phyloP scores from a whole-genome alignment of 2,888 invertebrate genomes.

The Drosophila nigricruria region DNA sequence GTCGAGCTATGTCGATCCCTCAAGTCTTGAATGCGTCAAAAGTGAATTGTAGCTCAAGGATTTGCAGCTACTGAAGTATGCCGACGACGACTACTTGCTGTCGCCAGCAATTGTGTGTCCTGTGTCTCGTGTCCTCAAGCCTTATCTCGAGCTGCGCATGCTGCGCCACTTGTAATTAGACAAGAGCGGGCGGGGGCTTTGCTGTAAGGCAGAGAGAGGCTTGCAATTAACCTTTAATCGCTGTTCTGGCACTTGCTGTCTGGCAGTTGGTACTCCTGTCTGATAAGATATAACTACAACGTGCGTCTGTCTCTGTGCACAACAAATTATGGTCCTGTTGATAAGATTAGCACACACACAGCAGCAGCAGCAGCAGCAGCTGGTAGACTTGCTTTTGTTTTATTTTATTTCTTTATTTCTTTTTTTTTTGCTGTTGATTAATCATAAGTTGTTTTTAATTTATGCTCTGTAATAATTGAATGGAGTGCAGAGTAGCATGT shows the following conservation, averaged over 20 bases:
- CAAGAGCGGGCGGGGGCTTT: neutral
- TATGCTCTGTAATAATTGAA: slow-evolving; percentile 6
- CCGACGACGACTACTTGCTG: slow-evolving; percentile 66
- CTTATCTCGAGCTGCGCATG: slow-evolving; percentile 32
- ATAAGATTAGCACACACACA: slow-evolving; percentile 66
- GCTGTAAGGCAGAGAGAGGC: neutral
- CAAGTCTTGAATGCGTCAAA: slow-evolving; percentile 69
- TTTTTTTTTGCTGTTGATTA: slow-evolving; percentile 35
- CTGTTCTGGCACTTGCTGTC: slow-evolving; percentile 63
- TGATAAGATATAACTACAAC: slow-evolving; percentile 56
- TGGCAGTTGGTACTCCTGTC: slow-evolving; percentile 34
- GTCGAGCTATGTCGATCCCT: slow-evolving; percentile 21
- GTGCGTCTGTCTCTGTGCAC: slow-evolving; percentile 39
- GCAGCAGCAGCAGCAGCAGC: slow-evolving; percentile 31
- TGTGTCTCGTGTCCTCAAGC: slow-evolving; percentile 3
- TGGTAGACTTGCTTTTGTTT: slow-evolving; percentile 16
- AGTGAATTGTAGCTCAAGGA: slow-evolving; percentile 78
- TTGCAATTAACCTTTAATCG: slow-evolving; percentile 70
- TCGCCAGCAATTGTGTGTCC: slow-evolving; percentile 37
- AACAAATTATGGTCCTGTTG: slow-evolving; percentile 76
- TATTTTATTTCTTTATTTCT: slow-evolving; percentile 5
- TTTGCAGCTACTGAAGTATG: slow-evolving; percentile 71
- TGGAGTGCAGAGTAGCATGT: neutral
- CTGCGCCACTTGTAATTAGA: slow-evolving; percentile 47
- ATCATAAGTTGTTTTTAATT: slow-evolving; percentile 41